Evolutionary conservation across 2,888 invertebrate genomes (phyloP).

Genomic region (Sinopyrophorus schimmeli): DNA sequence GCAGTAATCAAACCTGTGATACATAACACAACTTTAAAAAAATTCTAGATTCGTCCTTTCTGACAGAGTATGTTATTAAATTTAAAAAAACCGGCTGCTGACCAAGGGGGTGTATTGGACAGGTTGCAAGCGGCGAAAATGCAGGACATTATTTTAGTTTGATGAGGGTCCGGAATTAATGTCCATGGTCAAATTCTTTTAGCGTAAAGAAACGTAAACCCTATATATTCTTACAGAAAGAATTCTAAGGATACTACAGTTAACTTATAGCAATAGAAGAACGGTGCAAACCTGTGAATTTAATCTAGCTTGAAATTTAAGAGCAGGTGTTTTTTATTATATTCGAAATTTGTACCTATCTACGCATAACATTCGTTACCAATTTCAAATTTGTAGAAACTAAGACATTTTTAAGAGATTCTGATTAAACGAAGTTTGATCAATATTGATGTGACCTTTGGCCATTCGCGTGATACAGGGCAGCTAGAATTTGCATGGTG

Average conservation of each 20-base stretch:
- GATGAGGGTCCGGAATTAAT: slow-evolving; percentile 55
- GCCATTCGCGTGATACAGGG: slow-evolving; percentile 53
- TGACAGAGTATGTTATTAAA: slow-evolving; percentile 32
- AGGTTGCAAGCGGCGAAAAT: slow-evolving; percentile 46
- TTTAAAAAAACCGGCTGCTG: slow-evolving; percentile 35
- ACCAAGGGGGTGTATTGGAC: slow-evolving; percentile 39
- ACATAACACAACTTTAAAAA: too few species aligned
- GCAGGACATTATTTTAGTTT: slow-evolving; percentile 49
- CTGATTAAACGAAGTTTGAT: too few species aligned
- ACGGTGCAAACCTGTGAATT: slow-evolving; percentile 46
- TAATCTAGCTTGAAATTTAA: slow-evolving; percentile 45
- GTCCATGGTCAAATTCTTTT: slow-evolving; percentile 45
- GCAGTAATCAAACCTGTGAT: too few species aligned
- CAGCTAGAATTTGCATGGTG: slow-evolving; percentile 40
- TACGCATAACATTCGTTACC: slow-evolving; percentile 17
- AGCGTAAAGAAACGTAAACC: slow-evolving; percentile 25
- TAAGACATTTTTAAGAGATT: too few species aligned
- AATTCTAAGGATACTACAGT: slow-evolving; percentile 27
- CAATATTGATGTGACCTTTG: slow-evolving; percentile 55
- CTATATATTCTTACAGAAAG: too few species aligned
- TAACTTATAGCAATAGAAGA: slow-evolving; percentile 33
- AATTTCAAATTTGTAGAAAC: too few species aligned
- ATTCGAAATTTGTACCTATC: slow-evolving; percentile 37
- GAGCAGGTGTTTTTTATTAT: slow-evolving; percentile 49
- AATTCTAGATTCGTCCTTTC: slow-evolving; percentile 20